Conservation (phyloP, 2,888 invertebrate genomes). For the Xestia sexstrigata region DNA sequence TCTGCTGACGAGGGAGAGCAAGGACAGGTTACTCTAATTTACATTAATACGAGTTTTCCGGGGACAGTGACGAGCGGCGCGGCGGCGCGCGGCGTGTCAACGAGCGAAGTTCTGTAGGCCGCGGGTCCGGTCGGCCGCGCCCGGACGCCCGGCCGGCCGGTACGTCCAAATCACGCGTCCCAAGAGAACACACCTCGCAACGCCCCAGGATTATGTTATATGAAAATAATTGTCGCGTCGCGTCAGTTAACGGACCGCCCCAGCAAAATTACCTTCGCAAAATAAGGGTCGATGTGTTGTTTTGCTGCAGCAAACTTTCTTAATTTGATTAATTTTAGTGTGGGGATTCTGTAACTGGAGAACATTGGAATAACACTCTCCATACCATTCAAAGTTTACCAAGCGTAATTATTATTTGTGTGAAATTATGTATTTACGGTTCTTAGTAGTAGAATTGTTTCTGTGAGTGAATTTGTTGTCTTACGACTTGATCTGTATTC, state of each 20-base stretch:
- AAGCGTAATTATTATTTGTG: slow-evolving; percentile 54
- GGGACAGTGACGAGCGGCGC: slow-evolving; percentile 74
- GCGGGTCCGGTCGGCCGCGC: slow-evolving; percentile 57
- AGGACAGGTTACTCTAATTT: slow-evolving; percentile 80
- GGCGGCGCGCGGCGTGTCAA: slow-evolving; percentile 66
- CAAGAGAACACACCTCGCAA: slow-evolving; percentile 81
- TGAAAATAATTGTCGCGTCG: slow-evolving; percentile 86
- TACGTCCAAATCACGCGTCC: slow-evolving; percentile 83
- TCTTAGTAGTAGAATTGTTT: slow-evolving; percentile 41
- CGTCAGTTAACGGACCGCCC: slow-evolving; percentile 78
- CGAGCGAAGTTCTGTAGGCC: slow-evolving; percentile 62
- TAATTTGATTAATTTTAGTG: slow-evolving; percentile 84
- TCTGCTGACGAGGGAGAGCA: slow-evolving; percentile 74
- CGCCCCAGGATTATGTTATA: slow-evolving; percentile 87
- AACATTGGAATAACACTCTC: slow-evolving; percentile 69
- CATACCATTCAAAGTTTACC: slow-evolving; percentile 57
- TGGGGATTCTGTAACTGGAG: slow-evolving; percentile 62
- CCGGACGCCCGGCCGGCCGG: slow-evolving; percentile 57
- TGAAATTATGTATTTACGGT: slow-evolving; percentile 51
- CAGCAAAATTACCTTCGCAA: slow-evolving; percentile 80
- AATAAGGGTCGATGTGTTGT: slow-evolving; percentile 82
- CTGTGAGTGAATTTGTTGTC: slow-evolving; percentile 27
- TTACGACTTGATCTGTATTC: neutral
- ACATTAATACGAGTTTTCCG: slow-evolving; percentile 83
- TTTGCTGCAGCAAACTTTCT: slow-evolving; percentile 80